Conservation (phyloP, 2,888 invertebrate species). For the Saturnia pavonia region DNA sequence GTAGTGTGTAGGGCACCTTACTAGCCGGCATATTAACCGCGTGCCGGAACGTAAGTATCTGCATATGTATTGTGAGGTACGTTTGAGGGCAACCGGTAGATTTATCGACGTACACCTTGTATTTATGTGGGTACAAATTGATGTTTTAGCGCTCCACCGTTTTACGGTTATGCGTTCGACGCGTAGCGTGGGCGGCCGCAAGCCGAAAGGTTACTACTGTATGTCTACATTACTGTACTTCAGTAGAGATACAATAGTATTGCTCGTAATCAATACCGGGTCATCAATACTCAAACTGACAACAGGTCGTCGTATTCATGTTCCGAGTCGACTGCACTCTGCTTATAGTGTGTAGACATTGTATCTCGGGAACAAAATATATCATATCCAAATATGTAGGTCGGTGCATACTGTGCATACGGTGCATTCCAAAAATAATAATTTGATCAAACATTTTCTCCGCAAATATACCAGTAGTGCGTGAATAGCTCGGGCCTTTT, state of each 20-base stretch:
- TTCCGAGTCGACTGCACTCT: background rate
- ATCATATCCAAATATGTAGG: too few relatives aligned
- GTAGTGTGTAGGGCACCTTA: background rate
- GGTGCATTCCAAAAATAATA: too few relatives aligned
- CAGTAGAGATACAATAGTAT: too few relatives aligned
- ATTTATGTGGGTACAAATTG: conserved; percentile 22
- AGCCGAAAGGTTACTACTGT: background rate
- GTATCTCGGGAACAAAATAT: background rate
- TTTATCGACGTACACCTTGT: conserved; percentile 17
- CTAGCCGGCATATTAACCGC: background rate
- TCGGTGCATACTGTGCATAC: too few relatives aligned
- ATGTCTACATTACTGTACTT: too few relatives aligned
- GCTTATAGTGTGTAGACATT: background rate
- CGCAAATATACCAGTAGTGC: too few relatives aligned
- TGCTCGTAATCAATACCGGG: too few relatives aligned
- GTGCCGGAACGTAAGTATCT: background rate
- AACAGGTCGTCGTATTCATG: background rate
- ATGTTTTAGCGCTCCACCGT: conserved; percentile 19
- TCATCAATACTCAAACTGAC: background rate
- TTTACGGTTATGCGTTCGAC: conserved; percentile 14
- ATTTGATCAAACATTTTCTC: too few relatives aligned
- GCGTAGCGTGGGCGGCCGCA: background rate
- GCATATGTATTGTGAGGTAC: conserved; percentile 1
- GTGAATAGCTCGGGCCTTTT: too few relatives aligned
- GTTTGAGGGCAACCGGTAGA: conserved; percentile 15